Percentiles rank a stretch among this genome's conserved stretches.
Conservation (phyloP, 2,113 vertebrate species). For the Ciconia maguari region DNA sequence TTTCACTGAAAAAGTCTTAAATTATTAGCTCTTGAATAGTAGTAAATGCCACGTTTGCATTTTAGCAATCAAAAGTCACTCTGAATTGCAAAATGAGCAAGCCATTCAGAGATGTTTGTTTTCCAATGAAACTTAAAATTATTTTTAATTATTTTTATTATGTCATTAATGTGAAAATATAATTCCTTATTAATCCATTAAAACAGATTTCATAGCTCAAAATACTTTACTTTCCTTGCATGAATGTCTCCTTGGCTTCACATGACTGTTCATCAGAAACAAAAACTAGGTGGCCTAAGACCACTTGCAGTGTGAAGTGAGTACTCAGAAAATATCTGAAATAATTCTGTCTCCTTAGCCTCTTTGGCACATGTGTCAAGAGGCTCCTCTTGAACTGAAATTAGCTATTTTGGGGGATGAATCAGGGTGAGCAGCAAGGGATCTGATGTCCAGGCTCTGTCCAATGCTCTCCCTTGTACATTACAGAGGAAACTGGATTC, state of each 20-base stretch:
- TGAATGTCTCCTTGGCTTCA: background rate
- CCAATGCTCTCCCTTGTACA: fast-evolving
- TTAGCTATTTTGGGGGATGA: background rate
- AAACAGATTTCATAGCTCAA: background rate
- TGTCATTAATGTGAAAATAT: background rate
- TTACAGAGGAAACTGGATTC: background rate
- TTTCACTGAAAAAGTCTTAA: background rate
- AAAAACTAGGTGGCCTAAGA: background rate
- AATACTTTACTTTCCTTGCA: background rate
- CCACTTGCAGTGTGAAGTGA: background rate
- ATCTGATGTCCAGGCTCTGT: background rate
- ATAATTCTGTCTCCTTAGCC: background rate
- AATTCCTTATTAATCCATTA: background rate
- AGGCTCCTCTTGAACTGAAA: background rate
- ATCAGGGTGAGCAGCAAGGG: background rate
- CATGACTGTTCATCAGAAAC: background rate
- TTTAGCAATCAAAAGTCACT: background rate
- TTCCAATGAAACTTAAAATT: background rate
- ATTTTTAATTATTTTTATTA: background rate
- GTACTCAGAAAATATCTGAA: background rate
- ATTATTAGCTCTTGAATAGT: background rate
- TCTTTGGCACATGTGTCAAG: background rate
- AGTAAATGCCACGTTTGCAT: background rate
- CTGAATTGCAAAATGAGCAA: background rate
- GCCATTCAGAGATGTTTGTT: background rate